Conservation (phyloP, 2,888 invertebrate genomes). For the Eupithecia pulchellata region DNA sequence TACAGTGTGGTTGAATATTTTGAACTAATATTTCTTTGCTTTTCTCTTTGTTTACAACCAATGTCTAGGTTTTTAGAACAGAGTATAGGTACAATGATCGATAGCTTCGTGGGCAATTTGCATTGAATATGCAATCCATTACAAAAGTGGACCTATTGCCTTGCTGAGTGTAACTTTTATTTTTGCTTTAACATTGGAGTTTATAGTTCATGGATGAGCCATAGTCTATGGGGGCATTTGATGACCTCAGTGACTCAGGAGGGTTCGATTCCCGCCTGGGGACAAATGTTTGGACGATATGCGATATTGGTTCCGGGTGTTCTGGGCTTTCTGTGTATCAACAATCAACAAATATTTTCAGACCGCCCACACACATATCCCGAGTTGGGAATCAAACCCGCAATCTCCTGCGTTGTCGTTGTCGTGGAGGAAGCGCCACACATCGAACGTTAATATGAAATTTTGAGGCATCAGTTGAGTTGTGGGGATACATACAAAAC, state of each 20-base stretch:
- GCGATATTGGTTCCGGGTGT: too few relatives aligned
- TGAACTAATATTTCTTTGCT: background rate
- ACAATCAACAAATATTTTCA: too few relatives aligned
- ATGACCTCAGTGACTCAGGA: too few relatives aligned
- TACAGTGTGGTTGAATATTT: background rate
- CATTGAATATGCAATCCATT: slow-evolving; percentile 37
- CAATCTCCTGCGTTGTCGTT: too few relatives aligned
- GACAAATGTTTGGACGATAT: too few relatives aligned
- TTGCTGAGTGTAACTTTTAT: background rate
- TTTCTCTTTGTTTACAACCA: background rate
- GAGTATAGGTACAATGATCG: slow-evolving; percentile 18
- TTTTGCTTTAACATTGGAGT: background rate
- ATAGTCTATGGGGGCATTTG: background rate
- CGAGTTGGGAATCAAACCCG: too few relatives aligned
- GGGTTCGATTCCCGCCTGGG: background rate
- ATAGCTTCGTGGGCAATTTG: slow-evolving; percentile 29
- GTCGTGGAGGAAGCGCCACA: too few relatives aligned
- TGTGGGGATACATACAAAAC: too few relatives aligned
- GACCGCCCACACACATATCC: too few relatives aligned
- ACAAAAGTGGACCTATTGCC: slow-evolving; percentile 17
- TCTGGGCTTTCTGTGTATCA: too few relatives aligned
- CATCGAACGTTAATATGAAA: too few relatives aligned
- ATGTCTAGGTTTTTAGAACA: background rate
- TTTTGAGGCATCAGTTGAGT: too few relatives aligned
- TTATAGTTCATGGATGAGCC: background rate